Conservation (phyloP, 2,113 vertebrate species). For the Neodon shergylaensis region DNA sequence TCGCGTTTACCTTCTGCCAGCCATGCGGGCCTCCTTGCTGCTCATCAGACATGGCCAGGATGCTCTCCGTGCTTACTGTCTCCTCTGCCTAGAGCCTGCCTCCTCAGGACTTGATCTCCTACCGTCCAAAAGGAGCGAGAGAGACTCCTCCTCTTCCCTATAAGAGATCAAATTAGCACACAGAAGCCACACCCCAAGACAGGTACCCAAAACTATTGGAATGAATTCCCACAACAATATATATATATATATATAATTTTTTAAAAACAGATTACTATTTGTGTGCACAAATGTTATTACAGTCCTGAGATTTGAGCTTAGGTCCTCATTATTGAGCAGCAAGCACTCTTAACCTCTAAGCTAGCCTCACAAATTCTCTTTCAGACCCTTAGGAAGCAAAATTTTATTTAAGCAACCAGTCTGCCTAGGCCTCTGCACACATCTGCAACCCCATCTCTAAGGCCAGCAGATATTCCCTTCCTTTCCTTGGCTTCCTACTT, state of each 20-base stretch:
- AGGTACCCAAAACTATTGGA: too few relatives aligned
- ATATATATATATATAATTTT: too few relatives aligned
- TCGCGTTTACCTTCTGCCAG: background rate
- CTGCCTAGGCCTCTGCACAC: background rate
- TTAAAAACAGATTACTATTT: too few relatives aligned
- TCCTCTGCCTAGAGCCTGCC: background rate
- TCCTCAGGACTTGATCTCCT: background rate
- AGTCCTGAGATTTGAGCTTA: background rate
- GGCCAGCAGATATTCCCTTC: background rate
- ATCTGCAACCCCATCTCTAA: background rate
- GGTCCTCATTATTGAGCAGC: background rate
- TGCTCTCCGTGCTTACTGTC: background rate
- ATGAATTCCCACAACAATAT: too few relatives aligned
- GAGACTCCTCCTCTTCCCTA: too few relatives aligned
- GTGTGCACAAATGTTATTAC: background rate
- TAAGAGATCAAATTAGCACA: too few relatives aligned
- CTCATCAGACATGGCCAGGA: background rate
- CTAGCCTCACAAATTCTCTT: background rate
- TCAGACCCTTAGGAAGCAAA: background rate
- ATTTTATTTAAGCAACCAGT: background rate
- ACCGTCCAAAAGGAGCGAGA: too few relatives aligned
- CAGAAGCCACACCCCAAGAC: too few relatives aligned
- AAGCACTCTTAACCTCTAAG: background rate
- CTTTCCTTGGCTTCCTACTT: slow-evolving; percentile 16
- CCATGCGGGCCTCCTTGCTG: background rate